A percentile compares a stretch with the other conserved stretches of the same genome.
Evolutionary conservation across 92 coral and sea anemone genomes (phyloP).

Genomic region (Micromussa lordhowensis): DNA sequence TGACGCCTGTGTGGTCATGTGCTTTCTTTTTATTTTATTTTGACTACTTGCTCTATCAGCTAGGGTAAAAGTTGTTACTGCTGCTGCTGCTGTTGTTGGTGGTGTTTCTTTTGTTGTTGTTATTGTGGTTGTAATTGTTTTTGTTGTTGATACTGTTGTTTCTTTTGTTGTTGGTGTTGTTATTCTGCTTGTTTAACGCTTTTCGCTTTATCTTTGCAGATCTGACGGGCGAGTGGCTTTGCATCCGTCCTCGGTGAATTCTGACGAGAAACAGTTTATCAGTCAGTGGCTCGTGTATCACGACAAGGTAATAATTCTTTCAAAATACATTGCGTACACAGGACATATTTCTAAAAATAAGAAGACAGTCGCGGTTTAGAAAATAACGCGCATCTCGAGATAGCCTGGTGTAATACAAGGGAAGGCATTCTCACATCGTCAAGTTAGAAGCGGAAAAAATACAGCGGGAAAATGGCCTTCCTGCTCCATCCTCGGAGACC

Average conservation of each 20-base stretch:
- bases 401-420: neutral
- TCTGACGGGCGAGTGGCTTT: conserved; percentile 87
- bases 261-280: conserved; percentile 64
- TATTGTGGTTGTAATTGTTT: no score
- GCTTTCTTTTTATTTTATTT: no score
- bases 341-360: neutral
- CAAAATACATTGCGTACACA: neutral
- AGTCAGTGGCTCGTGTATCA: conserved; percentile 91
- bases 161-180: no score
- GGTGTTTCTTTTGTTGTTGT: no score
- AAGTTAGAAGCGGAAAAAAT: neutral
- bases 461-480: neutral
- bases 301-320: conserved; percentile 69
- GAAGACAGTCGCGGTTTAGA: neutral
- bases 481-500: no score
- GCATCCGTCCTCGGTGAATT: conserved; percentile 94
- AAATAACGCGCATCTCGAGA: no score
- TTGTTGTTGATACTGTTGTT: neutral
- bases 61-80: neutral
- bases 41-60: neutral
- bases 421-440: neutral
- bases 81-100: no score
- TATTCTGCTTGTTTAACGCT: neutral
- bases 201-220: conserved; percentile 33
- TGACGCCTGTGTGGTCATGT: no score